phyloP scores from a whole-genome alignment of 2,888 invertebrate species.

The Hipparchia sbordonii region DNA sequence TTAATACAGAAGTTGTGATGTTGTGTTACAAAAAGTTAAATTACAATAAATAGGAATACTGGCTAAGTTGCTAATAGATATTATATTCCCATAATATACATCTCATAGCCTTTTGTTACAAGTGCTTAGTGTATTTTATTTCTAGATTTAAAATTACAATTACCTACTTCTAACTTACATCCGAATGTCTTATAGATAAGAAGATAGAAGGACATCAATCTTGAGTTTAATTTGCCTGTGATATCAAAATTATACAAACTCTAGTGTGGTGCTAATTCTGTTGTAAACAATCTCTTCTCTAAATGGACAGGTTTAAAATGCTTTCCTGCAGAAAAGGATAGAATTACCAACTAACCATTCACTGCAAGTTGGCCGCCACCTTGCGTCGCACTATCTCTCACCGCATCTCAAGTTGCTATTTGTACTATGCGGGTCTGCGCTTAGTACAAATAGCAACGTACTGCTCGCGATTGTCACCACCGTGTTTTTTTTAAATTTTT shows the following conservation, averaged over 20 bases:
- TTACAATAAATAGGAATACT: slow-evolving; percentile 51
- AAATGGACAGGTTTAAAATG: no score
- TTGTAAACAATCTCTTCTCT: no score
- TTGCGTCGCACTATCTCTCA: no score
- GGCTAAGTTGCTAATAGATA: slow-evolving; percentile 42
- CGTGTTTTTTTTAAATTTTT: no score
- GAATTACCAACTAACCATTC: no score
- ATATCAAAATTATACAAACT: background rate
- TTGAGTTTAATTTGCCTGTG: slow-evolving; percentile 8
- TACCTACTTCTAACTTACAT: slow-evolving; percentile 27
- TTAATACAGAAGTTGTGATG: slow-evolving; percentile 24
- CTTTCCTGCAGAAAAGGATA: no score
- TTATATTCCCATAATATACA: slow-evolving; percentile 37
- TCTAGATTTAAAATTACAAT: slow-evolving; percentile 19
- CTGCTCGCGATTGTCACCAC: no score
- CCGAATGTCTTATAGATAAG: slow-evolving; percentile 22
- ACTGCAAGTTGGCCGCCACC: no score
- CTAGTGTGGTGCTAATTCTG: no score
- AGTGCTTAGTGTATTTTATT: slow-evolving; percentile 28
- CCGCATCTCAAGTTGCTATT: no score
- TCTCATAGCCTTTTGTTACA: slow-evolving; percentile 34
- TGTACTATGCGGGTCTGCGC: no score
- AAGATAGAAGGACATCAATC: background rate
- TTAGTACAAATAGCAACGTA: no score
- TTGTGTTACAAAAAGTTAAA: slow-evolving; percentile 22